Evolutionary conservation across 2,888 invertebrate species (phyloP).

Genomic region (Sinhomidia bicolor): DNA sequence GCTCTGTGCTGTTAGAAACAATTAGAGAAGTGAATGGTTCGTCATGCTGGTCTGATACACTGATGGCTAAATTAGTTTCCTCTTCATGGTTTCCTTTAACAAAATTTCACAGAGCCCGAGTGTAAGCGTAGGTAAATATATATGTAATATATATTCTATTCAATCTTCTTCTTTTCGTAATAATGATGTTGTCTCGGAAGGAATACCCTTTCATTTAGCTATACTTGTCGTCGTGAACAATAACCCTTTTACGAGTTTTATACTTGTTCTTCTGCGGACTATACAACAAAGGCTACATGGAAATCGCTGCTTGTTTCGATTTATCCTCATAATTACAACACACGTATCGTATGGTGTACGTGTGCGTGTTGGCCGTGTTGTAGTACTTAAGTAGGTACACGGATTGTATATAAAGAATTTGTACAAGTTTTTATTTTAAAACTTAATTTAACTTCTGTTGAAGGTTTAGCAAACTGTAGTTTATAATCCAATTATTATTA

Average conservation of each 20-base stretch:
- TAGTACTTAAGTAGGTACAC: not conserved
- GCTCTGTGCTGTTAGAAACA: slow-evolving; percentile 26
- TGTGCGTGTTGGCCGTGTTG: not conserved
- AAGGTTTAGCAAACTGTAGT: too few relatives aligned
- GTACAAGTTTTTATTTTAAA: too few relatives aligned
- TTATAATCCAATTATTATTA: too few relatives aligned
- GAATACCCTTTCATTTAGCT: not conserved
- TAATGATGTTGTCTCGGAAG: slow-evolving; percentile 13
- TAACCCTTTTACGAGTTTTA: slow-evolving; percentile 13
- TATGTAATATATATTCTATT: not conserved
- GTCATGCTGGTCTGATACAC: slow-evolving; percentile 50
- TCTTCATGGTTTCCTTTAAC: slow-evolving; percentile 37
- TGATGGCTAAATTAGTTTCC: slow-evolving; percentile 52
- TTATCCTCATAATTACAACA: slow-evolving; percentile 17
- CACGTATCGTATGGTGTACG: not conserved
- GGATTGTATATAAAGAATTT: too few relatives aligned
- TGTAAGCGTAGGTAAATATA: not conserved
- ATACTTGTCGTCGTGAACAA: slow-evolving; percentile 19
- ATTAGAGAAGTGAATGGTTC: slow-evolving; percentile 52
- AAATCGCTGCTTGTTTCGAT: not conserved
- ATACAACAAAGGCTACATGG: not conserved
- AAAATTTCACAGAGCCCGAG: too few relatives aligned
- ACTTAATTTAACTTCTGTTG: too few relatives aligned
- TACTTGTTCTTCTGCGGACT: not conserved
- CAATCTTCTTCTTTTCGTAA: not conserved